Evolutionary conservation across 1,140 invertebrate species (phyloP).

Genomic region (Pseudomyrmex cubaensis): DNA sequence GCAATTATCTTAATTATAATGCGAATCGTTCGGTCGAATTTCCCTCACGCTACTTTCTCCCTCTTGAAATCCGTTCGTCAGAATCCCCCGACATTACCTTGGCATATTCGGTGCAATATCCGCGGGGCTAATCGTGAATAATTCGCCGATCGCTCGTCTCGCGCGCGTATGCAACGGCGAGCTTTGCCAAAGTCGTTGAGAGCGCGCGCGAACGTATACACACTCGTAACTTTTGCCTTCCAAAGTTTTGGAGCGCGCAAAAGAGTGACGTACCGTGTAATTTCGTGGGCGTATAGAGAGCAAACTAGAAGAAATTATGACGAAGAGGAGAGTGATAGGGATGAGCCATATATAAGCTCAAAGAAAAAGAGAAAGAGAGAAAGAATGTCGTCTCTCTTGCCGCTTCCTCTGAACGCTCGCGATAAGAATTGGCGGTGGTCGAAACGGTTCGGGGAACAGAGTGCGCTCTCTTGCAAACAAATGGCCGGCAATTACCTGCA

Average conservation of each 20-base stretch:
- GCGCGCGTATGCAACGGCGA: not conserved
- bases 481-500: conserved; percentile 83
- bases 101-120: conserved; percentile 26
- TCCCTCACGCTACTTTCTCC: conserved; percentile 20
- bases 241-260: conserved; percentile 35
- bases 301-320: conserved; percentile 65
- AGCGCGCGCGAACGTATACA: not conserved
- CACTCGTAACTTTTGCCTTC: conserved; percentile 10
- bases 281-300: conserved; percentile 81
- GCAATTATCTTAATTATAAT: conserved; percentile 55
- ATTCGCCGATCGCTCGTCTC: conserved; percentile 47
- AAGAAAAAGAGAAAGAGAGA: not conserved
- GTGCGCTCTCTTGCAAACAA: conserved; percentile 82
- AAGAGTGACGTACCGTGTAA: conserved; percentile 74
- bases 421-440: conserved; percentile 38
- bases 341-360: conserved; percentile 42
- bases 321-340: conserved; percentile 64
- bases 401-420: conserved; percentile 40
- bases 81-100: conserved; percentile 12
- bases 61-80: conserved; percentile 12
- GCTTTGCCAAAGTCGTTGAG: conserved; percentile 5
- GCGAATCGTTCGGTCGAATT: conserved; percentile 15
- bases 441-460: conserved; percentile 57
- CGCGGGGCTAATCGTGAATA: conserved; percentile 58
- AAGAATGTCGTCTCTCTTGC: conserved; percentile 33